Base-by-base conservation (phyloP, 2,888 invertebrate species). In the Chrysotoxum bicinctum region DNA sequence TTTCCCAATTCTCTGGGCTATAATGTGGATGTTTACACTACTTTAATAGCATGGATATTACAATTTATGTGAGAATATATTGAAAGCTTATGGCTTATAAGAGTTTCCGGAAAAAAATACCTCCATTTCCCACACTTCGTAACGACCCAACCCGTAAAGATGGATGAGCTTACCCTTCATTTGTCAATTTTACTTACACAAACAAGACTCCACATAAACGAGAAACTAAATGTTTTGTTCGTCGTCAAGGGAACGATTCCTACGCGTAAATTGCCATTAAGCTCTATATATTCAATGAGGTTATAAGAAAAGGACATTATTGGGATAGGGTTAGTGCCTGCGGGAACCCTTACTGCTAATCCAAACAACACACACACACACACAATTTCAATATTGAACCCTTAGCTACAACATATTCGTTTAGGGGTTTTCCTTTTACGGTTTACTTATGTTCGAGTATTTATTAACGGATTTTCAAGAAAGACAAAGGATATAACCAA, bases 1-100 rank as follows among this genome's bases (percentile, higher is more conserved):
- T 9, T 54, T 54, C 54, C 16, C 16, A 30, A 10, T 52, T 52
- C 30, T 10, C 30, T 30, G 1, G 16, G 16, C 14, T 21, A 56
- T 58, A 21, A 12, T 58, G 19, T 58, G 14, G 56, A 69, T 68
- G 68, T 78, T 68, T 62, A 60, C 66, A 72, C 54, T 43, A 56
- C 0, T 52, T 43, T 48, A 66, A 69, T 40, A 32, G 66, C 43
- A 40, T 26, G 52, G 76, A 68, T 73, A 83, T 83, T 83, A 78
- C 56, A 83, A 83, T 83, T 72, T 83, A 83, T 77, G 62, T 56
- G 73, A 52, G 68, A 60, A 73, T 60, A 68, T 72, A 78, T 60
- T 72, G 58, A 64, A 66, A 66, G 35, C 64, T 23, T 37, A 58
- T 58, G 58, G 37, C 35, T 37, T 21, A n/a, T n/a, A 21, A 37